Base-by-base conservation (phyloP, 35 echinoderm and acorn worm genomes). In the Ophiothrix spiculata region DNA sequence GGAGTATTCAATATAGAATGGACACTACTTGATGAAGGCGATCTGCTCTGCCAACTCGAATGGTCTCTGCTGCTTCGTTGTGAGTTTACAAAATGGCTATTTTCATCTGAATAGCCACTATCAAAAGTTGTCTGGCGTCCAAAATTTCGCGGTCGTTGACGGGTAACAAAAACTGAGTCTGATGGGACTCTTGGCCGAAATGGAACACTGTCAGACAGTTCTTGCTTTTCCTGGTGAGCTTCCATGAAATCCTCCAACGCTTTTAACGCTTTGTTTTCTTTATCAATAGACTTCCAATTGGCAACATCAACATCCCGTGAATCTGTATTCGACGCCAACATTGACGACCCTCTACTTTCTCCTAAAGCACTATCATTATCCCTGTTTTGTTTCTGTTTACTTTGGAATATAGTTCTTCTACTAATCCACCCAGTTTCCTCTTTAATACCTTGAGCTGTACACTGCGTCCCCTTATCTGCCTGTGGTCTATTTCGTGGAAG, bases 41-140 rank as follows among this genome's bases (percentile, higher is more conserved):
- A 69, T 69, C 60, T 10, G 25, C 60, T 69, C 2, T 69, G 4
- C 60, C 60, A 69, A 12, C 1, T 69, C 1, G 60, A 69, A 69
- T 69, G 60, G 29, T 69, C 23, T 25, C 60, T 69, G 21, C 1
- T 39, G n/a, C 81, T 60, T 13, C 54, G 3, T 37, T 64, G 45
- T 2, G 33, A 60, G 19, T 56, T 60, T 0, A 63, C 31, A 16
- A 63, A 19, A 10, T 91, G 86, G 17, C 92, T 92, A 74, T 94
- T 89, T 89, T 94, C 95, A 80, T 98, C 95, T 19, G 92, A 93
- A 49, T 81, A 98, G 4, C 95, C 95, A 87, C 95, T 98, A 39
- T 98, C 95, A 56, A 98, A 94, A 0, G 95, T 98, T 8, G 92
- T 56, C 37, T 98, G 91, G 29, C 88, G 84, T 0, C 33, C 82